Evolutionary conservation across 2,113 vertebrate genomes (phyloP).

Genomic region (Genyomyrus donnyi): DNA sequence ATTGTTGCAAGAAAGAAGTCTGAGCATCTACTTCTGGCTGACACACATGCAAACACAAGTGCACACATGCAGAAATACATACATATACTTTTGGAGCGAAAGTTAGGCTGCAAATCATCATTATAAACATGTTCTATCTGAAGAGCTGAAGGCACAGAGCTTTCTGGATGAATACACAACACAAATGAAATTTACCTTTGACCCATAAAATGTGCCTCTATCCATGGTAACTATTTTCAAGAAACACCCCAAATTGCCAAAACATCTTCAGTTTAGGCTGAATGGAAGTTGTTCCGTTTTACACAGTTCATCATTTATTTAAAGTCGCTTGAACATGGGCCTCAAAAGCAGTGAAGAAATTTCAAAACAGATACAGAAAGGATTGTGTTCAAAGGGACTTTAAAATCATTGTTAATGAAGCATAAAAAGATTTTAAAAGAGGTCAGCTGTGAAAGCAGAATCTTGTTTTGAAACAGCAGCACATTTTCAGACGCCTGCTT

Average conservation of each 20-base stretch:
- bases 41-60: background rate
- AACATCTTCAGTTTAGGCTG: background rate
- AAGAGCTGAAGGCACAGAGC: constrained; percentile 18
- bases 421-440: background rate
- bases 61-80: constrained; percentile 8
- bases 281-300: background rate
- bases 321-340: background rate
- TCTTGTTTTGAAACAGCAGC: background rate
- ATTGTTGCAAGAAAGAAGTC: constrained; percentile 21
- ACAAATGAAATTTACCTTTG: background rate
- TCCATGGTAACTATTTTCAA: background rate
- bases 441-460: background rate
- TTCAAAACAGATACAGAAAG: background rate
- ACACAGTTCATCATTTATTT: background rate
- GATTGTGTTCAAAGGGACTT: background rate
- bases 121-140: constrained; percentile 31
- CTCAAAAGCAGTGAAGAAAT: background rate
- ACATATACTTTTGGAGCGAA: constrained; percentile 28
- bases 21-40: constrained; percentile 23
- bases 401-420: background rate
- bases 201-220: constrained; percentile 13
- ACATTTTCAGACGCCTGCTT: background rate
- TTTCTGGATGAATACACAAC: background rate
- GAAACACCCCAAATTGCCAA: background rate
- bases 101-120: constrained; percentile 36